A percentile compares a stretch with the other conserved stretches of the same genome.
Evolutionary conservation across 1,140 invertebrate species (phyloP).

Genomic region (Rhizoglyphus robini): DNA sequence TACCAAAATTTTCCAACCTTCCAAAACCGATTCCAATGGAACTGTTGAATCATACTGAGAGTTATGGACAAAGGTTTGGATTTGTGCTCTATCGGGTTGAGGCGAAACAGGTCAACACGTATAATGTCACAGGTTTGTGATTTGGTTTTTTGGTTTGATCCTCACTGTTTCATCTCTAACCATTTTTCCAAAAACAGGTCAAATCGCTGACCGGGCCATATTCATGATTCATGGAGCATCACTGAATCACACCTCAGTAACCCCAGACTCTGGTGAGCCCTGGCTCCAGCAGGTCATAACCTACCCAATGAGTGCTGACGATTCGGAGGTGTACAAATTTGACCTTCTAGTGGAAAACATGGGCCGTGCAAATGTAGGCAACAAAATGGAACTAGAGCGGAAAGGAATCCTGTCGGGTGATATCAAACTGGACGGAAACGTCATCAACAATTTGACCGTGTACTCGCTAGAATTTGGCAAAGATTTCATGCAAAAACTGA

Average conservation of each 20-base stretch:
- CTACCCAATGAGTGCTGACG: constrained; percentile 23
- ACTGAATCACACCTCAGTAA: background rate
- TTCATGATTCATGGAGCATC: background rate
- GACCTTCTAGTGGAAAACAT: constrained; percentile 26
- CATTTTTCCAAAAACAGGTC: background rate
- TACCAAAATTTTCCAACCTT: no score
- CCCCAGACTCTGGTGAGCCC: background rate
- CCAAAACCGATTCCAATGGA: no score
- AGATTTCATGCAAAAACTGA: no score
- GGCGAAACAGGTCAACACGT: background rate
- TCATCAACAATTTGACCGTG: no score
- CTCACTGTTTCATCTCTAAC: background rate
- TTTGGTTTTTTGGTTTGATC: background rate
- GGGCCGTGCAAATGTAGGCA: constrained; percentile 24
- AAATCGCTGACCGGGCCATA: constrained; percentile 3
- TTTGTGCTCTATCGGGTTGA: background rate
- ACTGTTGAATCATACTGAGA: background rate
- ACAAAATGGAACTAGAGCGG: no score
- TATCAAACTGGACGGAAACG: no score
- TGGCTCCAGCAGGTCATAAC: constrained; percentile 10
- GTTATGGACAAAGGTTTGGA: background rate
- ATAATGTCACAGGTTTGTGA: background rate
- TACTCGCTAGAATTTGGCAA: no score
- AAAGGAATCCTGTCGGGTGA: no score
- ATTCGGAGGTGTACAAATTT: constrained; percentile 1